These are phyloP conservation scores for Peribatodes rhomboidaria DNA, from an alignment of 2,888 invertebrate genomes.

Conservation along the genomic window DNA sequence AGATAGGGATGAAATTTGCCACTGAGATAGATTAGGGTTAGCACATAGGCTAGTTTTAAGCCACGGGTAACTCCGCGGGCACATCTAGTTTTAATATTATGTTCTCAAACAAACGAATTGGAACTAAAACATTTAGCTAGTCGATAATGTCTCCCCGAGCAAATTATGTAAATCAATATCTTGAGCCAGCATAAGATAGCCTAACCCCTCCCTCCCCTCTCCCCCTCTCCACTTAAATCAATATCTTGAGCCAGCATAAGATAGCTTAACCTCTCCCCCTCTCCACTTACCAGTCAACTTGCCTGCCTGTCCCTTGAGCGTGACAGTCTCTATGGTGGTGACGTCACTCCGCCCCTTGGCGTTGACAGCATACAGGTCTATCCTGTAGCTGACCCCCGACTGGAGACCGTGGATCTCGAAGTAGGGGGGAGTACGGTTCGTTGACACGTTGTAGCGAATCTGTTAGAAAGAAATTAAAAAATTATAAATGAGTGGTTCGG, in stretches of 20 bases:
- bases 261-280: too few species aligned
- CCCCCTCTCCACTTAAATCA: constrained; percentile 50
- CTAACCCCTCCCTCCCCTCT: too few species aligned
- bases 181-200: neutral
- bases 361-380: constrained; percentile 94
- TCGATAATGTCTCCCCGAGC: too few species aligned
- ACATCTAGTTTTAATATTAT: too few species aligned
- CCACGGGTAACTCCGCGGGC: too few species aligned
- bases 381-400: constrained; percentile 91
- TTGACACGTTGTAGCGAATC: constrained; percentile 88
- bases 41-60: too few species aligned
- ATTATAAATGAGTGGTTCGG: too few species aligned
- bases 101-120: too few species aligned
- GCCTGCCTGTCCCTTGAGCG: constrained; percentile 92
- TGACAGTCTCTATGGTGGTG: constrained; percentile 93
- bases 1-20: too few species aligned
- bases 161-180: too few species aligned
- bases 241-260: neutral
- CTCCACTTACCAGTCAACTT: constrained; percentile 91
- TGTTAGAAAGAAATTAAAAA: constrained; percentile 55
- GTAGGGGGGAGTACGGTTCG: constrained; percentile 88
- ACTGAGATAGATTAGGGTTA: too few species aligned
- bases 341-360: constrained; percentile 95
- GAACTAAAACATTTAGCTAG: too few species aligned
- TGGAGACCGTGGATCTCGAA: constrained; percentile 90